phyloP scores from a whole-genome alignment of 2,113 vertebrate genomes.

The Strix aluco region DNA sequence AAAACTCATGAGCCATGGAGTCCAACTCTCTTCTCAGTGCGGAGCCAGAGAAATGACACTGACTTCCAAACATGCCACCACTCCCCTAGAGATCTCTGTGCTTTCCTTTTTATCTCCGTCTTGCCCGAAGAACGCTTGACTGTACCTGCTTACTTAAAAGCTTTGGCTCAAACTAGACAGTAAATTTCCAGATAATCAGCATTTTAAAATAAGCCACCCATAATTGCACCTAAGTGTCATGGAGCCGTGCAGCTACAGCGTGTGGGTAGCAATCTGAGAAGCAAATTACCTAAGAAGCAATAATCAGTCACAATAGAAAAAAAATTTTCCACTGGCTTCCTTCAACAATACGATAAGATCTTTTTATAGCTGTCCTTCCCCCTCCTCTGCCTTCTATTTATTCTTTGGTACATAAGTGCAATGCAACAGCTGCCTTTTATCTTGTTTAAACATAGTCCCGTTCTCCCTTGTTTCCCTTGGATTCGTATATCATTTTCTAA shows the following conservation, averaged over 20 bases:
- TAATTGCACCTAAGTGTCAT: neutral
- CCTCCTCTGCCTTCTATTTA: neutral
- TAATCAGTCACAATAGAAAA: neutral
- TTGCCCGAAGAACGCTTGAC: neutral
- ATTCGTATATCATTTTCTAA: neutral
- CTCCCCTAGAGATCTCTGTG: neutral
- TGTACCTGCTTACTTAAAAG: neutral
- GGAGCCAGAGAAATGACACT: neutral
- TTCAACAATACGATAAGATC: neutral
- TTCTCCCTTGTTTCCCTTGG: neutral
- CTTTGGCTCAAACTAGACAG: neutral
- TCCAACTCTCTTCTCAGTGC: neutral
- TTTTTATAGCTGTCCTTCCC: neutral
- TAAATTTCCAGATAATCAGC: neutral
- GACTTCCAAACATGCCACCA: accelerated
- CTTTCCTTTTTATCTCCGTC: neutral
- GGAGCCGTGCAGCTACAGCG: neutral
- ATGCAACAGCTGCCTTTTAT: slow-evolving; percentile 22
- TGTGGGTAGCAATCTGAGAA: neutral
- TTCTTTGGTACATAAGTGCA: neutral
- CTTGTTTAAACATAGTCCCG: slow-evolving; percentile 21
- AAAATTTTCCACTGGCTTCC: neutral
- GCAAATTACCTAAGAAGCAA: neutral
- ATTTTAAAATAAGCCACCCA: neutral
- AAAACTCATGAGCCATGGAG: neutral